phyloP scores from a whole-genome alignment of 2,797 vertebrate genomes.

The Apogon hyalosoma region DNA sequence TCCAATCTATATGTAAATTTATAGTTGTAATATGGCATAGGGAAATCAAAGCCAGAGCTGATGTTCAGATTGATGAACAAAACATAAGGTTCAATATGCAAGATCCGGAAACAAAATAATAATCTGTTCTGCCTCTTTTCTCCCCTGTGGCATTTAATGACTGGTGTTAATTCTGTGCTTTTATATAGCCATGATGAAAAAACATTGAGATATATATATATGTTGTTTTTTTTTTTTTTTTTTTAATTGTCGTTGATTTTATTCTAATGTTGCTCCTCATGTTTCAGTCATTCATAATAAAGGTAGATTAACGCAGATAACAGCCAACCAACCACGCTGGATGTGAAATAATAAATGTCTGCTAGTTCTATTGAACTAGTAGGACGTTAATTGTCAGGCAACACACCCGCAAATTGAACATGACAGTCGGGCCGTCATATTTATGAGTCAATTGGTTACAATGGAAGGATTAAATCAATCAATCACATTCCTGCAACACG shows the following conservation, averaged over 20 bases:
- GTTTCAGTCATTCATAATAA: conserved; percentile 56
- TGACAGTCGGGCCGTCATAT: conserved; percentile 77
- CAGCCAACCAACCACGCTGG: conserved; percentile 70
- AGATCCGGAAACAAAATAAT: conserved; percentile 59
- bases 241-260: conserved; percentile 5
- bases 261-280: neutral
- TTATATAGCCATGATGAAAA: conserved; percentile 4
- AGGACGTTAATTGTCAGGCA: conserved; percentile 78
- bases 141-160: conserved; percentile 33
- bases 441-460: conserved; percentile 82
- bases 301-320: conserved; percentile 71
- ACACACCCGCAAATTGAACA: conserved; percentile 80
- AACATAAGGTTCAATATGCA: conserved; percentile 61
- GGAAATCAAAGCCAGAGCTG: conserved; percentile 80
- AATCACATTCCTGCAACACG: conserved; percentile 60
- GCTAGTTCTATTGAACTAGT: conserved; percentile 64
- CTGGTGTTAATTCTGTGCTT: conserved; percentile 16
- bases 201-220: neutral
- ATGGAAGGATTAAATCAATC: conserved; percentile 76
- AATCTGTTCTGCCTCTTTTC: conserved; percentile 29
- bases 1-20: conserved; percentile 89
- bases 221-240: no score
- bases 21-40: conserved; percentile 75
- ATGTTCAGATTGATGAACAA: conserved; percentile 82
- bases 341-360: conserved; percentile 78